Evolutionary conservation across 1,140 invertebrate species (phyloP), one percentile per base, ranked within the genome.

Genomic region (Pogonus chalceus): DNA sequence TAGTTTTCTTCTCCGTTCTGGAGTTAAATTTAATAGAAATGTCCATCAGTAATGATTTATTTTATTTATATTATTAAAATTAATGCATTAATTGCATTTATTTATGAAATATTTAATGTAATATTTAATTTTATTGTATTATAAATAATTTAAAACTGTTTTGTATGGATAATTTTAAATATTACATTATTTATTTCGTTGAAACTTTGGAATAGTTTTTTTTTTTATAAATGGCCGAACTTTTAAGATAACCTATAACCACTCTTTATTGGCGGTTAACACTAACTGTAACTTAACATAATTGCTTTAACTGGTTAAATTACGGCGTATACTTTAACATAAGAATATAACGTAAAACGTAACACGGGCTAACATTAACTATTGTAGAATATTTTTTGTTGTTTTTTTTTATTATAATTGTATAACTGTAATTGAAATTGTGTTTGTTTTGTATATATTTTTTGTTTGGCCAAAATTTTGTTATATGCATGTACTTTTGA

Each of bases 251-350:
- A 4, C 14, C 14, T 31, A 12, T 31, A 9, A 43, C 37, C 18
- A 43, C 18, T 4, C 9, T 18, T 18, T 43, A 43, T 43, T 12
- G 18, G 9, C 3, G 26, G 7, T 43, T 12, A 43, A 43, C 9
- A 43, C 4, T 18, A 43, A 43, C 9, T 43, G 37, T 43, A 43
- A 43, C 37, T 9, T 4, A n/a, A n/a, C n/a, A n/a, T 14, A 31
- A 31, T 14, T 31, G 26, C 14, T 31, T 9, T 9, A 12, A 43
- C 18, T 43, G 18, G 37, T 43, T 43, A 43, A 43, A 43, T 12
- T 43, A 43, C 37, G 37, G 18, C 37, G 37, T 43, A 43, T 43
- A 43, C 37, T 43, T 43, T 43, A 43, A 43, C 37, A 18, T 43
- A 43, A 9, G 37, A 43, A 43, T 43, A 31, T 31, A 31, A 31